Evolutionary conservation across 2,113 vertebrate species (phyloP).

Genomic region (Gobius niger): DNA sequence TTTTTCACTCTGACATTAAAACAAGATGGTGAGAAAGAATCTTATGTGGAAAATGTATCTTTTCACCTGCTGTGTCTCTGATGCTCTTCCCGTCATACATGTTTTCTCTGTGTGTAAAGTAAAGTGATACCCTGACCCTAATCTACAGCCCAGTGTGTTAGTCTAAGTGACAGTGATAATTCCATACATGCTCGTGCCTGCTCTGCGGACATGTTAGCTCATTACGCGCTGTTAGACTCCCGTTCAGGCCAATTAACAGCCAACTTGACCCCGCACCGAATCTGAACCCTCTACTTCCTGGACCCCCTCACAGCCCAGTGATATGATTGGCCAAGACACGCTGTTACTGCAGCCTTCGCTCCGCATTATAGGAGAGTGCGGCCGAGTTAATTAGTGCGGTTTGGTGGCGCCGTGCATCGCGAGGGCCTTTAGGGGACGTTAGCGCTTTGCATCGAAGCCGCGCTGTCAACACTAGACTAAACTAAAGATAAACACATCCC

Average conservation of each 20-base stretch:
- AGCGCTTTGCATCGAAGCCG: constrained; percentile 30
- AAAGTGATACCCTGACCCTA: neutral
- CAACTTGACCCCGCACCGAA: constrained; percentile 61
- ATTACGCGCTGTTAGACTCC: constrained; percentile 61
- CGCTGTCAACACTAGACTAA: constrained; percentile 34
- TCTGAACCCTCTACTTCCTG: constrained; percentile 57
- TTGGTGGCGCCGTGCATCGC: constrained; percentile 44
- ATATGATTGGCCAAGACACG: constrained; percentile 67
- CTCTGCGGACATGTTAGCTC: constrained; percentile 64
- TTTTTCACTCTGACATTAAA: too few species aligned
- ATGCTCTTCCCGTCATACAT: too few species aligned
- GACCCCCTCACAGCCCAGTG: constrained; percentile 42
- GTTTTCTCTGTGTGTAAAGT: too few species aligned
- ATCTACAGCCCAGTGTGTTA: constrained; percentile 35
- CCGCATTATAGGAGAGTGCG: constrained; percentile 53
- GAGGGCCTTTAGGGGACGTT: constrained; percentile 42
- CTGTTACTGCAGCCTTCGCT: constrained; percentile 67
- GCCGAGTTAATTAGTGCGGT: constrained; percentile 62
- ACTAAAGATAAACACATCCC: constrained; percentile 35
- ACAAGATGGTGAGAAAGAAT: too few species aligned
- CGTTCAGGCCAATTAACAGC: constrained; percentile 62
- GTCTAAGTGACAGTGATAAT: constrained; percentile 62
- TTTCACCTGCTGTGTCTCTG: too few species aligned
- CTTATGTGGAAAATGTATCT: too few species aligned
- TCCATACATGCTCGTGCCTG: constrained; percentile 45